Evolutionary conservation across 1,140 invertebrate species (phyloP).

Genomic region (Laodelphax striatellus): DNA sequence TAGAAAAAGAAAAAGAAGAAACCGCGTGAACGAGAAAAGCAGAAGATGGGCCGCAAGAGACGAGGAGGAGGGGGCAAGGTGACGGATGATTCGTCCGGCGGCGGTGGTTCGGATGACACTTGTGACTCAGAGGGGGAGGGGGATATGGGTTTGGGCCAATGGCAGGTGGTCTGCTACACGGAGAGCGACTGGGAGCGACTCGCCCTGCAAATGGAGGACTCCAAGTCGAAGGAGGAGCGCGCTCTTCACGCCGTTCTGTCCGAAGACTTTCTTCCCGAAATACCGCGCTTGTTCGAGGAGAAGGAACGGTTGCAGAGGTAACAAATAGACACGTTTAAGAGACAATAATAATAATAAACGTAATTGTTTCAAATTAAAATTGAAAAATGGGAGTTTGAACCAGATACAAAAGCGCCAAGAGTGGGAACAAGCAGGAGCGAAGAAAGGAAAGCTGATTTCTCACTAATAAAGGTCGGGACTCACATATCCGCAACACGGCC

Average conservation of each 20-base stretch:
- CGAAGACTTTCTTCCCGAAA: slow-evolving; percentile 84
- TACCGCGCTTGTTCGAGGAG: slow-evolving; percentile 78
- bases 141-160: slow-evolving; percentile 39
- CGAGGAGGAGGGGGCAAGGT: too few relatives aligned
- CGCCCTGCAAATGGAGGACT: slow-evolving; percentile 69
- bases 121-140: slow-evolving; percentile 21
- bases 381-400: too few relatives aligned
- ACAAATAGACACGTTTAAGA: slow-evolving; percentile 30
- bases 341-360: too few relatives aligned
- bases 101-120: neutral
- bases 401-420: too few relatives aligned
- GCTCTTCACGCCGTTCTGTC: slow-evolving; percentile 65
- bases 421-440: too few relatives aligned
- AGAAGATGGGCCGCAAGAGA: neutral
- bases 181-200: slow-evolving; percentile 83
- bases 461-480: too few relatives aligned
- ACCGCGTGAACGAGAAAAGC: neutral
- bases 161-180: slow-evolving; percentile 84
- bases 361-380: too few relatives aligned
- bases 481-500: too few relatives aligned
- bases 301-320: slow-evolving; percentile 71
- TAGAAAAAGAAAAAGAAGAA: slow-evolving; percentile 20
- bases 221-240: slow-evolving; percentile 51
- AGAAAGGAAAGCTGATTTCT: too few relatives aligned
- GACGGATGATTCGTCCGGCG: neutral